Base-by-base conservation (phyloP, 2,797 vertebrate genomes). In the Tokudaia tokunoshimensis region DNA sequence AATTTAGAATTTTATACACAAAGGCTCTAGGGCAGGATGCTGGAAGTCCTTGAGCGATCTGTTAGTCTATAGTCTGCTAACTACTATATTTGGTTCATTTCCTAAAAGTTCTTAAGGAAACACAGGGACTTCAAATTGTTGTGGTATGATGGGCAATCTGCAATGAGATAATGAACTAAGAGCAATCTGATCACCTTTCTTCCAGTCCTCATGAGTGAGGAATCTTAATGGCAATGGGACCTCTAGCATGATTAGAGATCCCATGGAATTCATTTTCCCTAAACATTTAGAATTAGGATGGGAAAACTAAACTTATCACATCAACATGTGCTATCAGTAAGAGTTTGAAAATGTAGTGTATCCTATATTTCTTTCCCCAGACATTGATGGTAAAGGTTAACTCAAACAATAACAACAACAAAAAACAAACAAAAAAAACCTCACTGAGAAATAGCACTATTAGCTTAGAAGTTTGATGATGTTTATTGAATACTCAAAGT, bases 1-100 rank as follows among this genome's bases (percentile, higher is more conserved):
- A 97, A 98, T 98, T 97, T 96, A 92, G 90, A 81, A 57, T 91
- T 95, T 94, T 85, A 50, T 61, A 96, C 88, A 94, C 95, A 94
- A 55, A 95, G 52, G 74, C 88, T 74, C 95, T 65, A 59, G 11
- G 93, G 86, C 50, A 92, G 52, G 59, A 44, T 4, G 5, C 19
- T 29, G 8, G 82, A 92, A 89, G 89, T 96, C 94, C 91, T 88
- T 93, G 37, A 75, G 61, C 37, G 50, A 63, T 87, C 74, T 79
- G 31, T 65, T 44, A 59, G 84, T 93, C 80, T 87, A 15, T 17
- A 87, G 37, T 94, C 47, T 95, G 17, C 89, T 52, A 90, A 81
- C 41, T 75, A 70, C 63, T 59, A 17, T 3, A 52, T 85, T 89
- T 81, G 31, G 26, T 59, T 76, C 17, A n/a, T 14, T 91, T 93